phyloP scores from a whole-genome alignment of 2,113 vertebrate genomes.

The Apus apus region DNA sequence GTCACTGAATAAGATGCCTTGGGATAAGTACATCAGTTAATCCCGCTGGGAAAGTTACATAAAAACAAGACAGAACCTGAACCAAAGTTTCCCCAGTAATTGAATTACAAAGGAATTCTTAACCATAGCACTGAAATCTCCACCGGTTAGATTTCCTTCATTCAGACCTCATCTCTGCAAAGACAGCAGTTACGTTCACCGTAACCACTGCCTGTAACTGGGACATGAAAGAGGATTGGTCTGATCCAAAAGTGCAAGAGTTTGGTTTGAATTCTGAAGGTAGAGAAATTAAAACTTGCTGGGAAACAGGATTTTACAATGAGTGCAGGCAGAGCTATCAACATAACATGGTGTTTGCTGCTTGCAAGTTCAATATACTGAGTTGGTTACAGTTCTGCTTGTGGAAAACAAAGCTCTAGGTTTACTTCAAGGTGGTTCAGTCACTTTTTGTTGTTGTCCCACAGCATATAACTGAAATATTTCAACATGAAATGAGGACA shows the following conservation, averaged over 20 bases:
- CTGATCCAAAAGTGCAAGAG: background rate
- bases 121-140: background rate
- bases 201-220: background rate
- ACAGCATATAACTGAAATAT: background rate
- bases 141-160: background rate
- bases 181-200: background rate
- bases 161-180: background rate
- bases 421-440: background rate
- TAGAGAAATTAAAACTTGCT: background rate
- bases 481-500: background rate
- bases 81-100: slow-evolving; percentile 9
- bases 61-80: slow-evolving; percentile 51
- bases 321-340: background rate
- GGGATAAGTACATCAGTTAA: slow-evolving; percentile 40
- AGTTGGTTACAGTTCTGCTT: background rate
- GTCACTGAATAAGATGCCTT: slow-evolving; percentile 3
- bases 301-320: background rate
- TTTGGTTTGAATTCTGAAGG: background rate
- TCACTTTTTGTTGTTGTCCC: background rate
- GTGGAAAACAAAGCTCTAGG: background rate
- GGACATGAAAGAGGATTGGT: background rate
- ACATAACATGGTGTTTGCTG: background rate
- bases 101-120: slow-evolving; percentile 52
- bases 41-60: background rate
- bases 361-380: background rate